Conservation (phyloP, 2,888 invertebrate genomes). For the Neocrepidodera transversa region DNA sequence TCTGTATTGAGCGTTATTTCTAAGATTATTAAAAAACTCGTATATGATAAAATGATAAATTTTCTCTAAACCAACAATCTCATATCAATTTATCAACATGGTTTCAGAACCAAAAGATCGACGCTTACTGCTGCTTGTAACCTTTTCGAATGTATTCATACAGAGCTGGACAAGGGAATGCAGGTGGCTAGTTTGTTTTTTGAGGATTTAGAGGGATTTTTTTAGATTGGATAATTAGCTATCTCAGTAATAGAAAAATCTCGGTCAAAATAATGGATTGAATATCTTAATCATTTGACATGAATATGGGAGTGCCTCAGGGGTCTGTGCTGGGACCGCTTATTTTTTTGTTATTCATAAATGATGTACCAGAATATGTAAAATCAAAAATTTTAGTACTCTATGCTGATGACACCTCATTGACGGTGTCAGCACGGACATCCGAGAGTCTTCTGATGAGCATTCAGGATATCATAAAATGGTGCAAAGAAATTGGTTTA, state of each 20-base stretch:
- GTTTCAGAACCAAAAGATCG: slow-evolving; percentile 1
- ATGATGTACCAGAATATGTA: slow-evolving; percentile 13
- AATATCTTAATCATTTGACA: neutral
- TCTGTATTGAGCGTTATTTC: neutral
- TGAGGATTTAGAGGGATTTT: neutral
- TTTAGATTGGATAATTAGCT: neutral
- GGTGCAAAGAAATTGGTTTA: no score
- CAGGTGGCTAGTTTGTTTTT: slow-evolving; percentile 15
- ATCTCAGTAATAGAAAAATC: neutral
- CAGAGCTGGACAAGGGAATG: slow-evolving; percentile 1
- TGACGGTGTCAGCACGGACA: neutral
- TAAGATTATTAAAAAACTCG: neutral
- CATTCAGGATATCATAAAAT: neutral
- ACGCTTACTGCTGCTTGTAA: slow-evolving; percentile 3
- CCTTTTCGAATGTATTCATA: slow-evolving; percentile 3
- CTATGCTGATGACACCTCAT: neutral
- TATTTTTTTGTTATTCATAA: slow-evolving; percentile 9
- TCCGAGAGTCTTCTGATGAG: neutral
- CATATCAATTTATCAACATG: neutral
- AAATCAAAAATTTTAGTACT: neutral
- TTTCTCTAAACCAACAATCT: neutral
- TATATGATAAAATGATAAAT: slow-evolving; percentile 5
- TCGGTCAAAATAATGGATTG: neutral
- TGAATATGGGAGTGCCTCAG: neutral
- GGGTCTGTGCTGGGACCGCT: neutral